Evolutionary conservation across 1,140 invertebrate species (phyloP).

Genomic region (Grapholita molesta): DNA sequence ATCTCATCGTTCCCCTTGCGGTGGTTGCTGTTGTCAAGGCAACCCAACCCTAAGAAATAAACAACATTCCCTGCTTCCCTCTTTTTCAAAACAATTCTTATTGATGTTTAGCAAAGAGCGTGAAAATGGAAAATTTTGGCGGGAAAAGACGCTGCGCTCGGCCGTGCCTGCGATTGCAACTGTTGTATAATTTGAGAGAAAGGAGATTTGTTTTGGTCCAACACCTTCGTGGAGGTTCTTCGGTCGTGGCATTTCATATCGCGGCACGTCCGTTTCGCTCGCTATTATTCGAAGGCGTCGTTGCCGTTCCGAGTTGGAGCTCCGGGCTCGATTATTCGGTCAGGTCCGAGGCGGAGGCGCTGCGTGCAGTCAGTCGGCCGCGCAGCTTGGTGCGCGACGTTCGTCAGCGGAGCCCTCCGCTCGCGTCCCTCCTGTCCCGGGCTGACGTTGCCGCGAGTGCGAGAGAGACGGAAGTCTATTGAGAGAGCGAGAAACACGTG

Average conservation of each 20-base stretch:
- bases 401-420: constrained; percentile 60
- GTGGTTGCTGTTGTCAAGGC: constrained; percentile 2
- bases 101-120: neutral
- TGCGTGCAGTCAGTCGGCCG: constrained; percentile 67
- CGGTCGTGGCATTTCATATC: constrained; percentile 69
- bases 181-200: constrained; percentile 75
- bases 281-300: constrained; percentile 59
- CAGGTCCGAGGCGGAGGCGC: constrained; percentile 39
- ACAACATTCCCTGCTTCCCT: neutral
- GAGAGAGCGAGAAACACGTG: constrained; percentile 37
- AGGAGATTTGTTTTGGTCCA: constrained; percentile 76
- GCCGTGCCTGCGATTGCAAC: constrained; percentile 45
- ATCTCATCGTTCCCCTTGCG: neutral
- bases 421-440: constrained; percentile 41
- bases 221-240: constrained; percentile 55
- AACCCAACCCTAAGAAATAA: constrained; percentile 3
- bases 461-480: constrained; percentile 43
- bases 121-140: constrained; percentile 33
- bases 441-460: constrained; percentile 39
- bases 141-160: constrained; percentile 40
- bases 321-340: constrained; percentile 58
- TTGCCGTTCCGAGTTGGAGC: constrained; percentile 50
- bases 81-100: neutral
- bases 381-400: constrained; percentile 73
- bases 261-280: constrained; percentile 61